Evolutionary conservation across 1,140 invertebrate species (phyloP), one percentile per base, ranked within the genome.

Genomic region (Dendroctonus valens): DNA sequence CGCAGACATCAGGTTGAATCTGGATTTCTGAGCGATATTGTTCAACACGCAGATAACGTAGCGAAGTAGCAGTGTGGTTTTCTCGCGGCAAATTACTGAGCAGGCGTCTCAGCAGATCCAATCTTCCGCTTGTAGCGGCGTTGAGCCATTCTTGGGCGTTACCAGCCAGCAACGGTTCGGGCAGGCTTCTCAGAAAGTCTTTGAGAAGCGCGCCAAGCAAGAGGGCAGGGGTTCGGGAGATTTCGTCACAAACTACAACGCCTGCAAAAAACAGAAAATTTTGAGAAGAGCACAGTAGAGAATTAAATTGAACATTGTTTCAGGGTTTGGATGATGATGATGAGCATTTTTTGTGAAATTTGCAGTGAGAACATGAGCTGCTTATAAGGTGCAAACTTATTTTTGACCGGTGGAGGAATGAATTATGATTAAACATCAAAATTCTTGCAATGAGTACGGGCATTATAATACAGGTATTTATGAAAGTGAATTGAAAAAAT

Each of bases 1-100:
- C 2, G 92, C 86, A 48, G 89, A 90, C 93, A 96, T 96, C 49
- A 92, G 83, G 76, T 94, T 95, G 67, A 89, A 87, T 59, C 87
- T 85, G 26, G 88, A 86, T 66, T 89, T 84, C 73, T 89, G 85
- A 2, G 89, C 86, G 55, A 94, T 89, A 69, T 91, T 88, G 80
- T 92, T 87, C 15, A 95, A 79, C 7, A 94, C 85, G 79, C 91
- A 93, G 52, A 94, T 83, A 68, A 94, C 84, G 79, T 93, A 87
- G 58, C 87, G 87, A 38, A 94, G 79, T 60, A 94, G 83, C 5
- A 83, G n/a, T 83, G 73, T 89, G 86, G 78, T 94, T 90, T 15
- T 86, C 82, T 70, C 88, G 85, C n/a, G 91, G 91, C 48, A 94
- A 76, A 69, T 80, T 80, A 38, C 80, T 74, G 7, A 85, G 68